Evolutionary conservation across 2,888 invertebrate species (phyloP), one percentile per base, ranked within the genome.

Genomic region (Pyrochroa serraticornis): DNA sequence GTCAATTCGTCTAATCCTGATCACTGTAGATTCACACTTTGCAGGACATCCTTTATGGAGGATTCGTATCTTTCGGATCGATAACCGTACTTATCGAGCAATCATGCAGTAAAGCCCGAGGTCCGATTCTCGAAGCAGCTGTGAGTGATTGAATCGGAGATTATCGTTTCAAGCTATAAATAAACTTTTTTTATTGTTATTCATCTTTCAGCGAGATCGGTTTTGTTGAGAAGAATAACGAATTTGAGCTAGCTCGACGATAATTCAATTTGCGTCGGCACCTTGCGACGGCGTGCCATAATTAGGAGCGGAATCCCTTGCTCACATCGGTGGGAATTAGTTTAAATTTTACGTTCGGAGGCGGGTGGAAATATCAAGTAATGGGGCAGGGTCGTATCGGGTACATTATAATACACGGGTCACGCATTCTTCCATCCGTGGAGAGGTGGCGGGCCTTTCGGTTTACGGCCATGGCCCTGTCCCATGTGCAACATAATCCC

Each of bases 401-500:
- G n/a, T 35, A 35, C 3, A 35, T 9, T 10, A 35, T 35, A n/a
- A 2, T 50, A 50, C 14, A 33, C 42, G 41, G 39, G 22, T 34
- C 37, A 43, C 50, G 36, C 50, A 35, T 33, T 43, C 35, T 42
- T 50, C 42, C 32, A 9, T 14, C 34, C 30, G 14, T 10, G 43
- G 34, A 34, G 42, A 36, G 37, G 14, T 33, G 42, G 41, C 22
- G 12, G 34, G 14, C 34, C 58, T 22, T 5, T 63, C 60, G 47
- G 57, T 63, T 64, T 61, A 61, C 58, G 59, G 58, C 49, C 48
- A 55, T 39, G 49, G 45, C 54, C 36, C 43, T 54, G 43, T 66
- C 58, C 65, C 62, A 62, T 59, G 65, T 66, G 63, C 57, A 48
- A 62, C 62, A 62, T 66, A 66, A 64, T 62, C 62, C 47, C 43